Conservation (phyloP, 2,797 vertebrate genomes). For the Saxicola maurus region DNA sequence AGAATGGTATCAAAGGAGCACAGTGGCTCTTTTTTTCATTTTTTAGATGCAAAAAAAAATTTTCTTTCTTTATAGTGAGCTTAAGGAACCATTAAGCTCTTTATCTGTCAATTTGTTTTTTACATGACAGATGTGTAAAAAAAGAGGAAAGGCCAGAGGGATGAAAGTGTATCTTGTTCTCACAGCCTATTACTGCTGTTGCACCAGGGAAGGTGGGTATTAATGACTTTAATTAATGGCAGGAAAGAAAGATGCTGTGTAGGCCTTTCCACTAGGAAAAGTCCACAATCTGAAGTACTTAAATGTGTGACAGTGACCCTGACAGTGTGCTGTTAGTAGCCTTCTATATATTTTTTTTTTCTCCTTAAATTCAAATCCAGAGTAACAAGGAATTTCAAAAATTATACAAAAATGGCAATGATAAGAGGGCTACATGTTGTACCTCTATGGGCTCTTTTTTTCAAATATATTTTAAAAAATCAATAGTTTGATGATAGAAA, state of each 20-base stretch:
- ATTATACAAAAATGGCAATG: background rate
- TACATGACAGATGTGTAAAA: background rate
- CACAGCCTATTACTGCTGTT: background rate
- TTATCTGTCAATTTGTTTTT: background rate
- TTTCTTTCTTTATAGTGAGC: background rate
- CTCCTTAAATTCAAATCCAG: background rate
- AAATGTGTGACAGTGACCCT: background rate
- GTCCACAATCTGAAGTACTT: background rate
- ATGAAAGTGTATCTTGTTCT: background rate
- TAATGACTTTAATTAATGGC: background rate
- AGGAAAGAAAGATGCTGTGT: background rate
- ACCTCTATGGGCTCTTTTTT: rapidly evolving
- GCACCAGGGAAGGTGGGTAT: background rate
- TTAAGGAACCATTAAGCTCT: background rate
- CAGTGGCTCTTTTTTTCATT: background rate
- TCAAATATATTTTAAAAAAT: background rate
- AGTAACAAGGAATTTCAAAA: background rate
- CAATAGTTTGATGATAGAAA: background rate
- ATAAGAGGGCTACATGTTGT: background rate
- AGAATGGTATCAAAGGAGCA: background rate
- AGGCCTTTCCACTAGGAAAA: background rate
- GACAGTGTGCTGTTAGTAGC: background rate
- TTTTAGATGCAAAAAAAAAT: background rate
- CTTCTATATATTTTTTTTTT: background rate
- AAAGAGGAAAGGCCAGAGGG: background rate